Base-by-base conservation (phyloP, 2,888 invertebrate genomes). In the Fragum fragum region DNA sequence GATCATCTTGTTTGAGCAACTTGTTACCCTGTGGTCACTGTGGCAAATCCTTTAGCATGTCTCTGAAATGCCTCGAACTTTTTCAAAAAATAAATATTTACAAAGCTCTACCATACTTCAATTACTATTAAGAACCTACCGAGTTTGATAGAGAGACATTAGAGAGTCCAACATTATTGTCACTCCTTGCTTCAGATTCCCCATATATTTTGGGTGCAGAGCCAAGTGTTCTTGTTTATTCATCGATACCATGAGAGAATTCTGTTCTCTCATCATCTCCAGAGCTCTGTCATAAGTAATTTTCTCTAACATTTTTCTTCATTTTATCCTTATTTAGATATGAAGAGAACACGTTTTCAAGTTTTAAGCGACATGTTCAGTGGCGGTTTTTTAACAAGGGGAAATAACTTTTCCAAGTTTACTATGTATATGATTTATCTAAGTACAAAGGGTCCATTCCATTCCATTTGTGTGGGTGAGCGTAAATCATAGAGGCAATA, bases 201-300 rank as follows among this genome's bases (percentile, higher is more conserved):
- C 66, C 21, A 66, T 66, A 23, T 42, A 66, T 42, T 66, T 66
- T 11, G 66, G 66, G 9, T 66, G 66, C 0, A 66, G 21, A 14
- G 66, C 66, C 42, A 66, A 9, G 42, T 66, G 66, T 26, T 66
- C 66, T n/a, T 66, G 66, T 39, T 42, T 18, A 21, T 39, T 39
- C 21, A 42, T 66, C 9, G 42, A 42, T 6, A 42, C 6, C 42
- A 66, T n/a, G 2, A 23, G n/a, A 14, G 66, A 66, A 21, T 42
- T 66, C 26, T 66, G 23, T 21, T 66, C 66, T 14, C 36, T 23
- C 66, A 66, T 66, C 66, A 66, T 66, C 42, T 66, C 66, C 2
- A 42, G 23, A 66, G 59, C 73, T 61, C 42, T 42, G 18, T 73
- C n/a, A n/a, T 59, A 73, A 14, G 59, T 73, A 6, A 73, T 26